A percentile compares a stretch with the other conserved stretches of the same genome.
These are phyloP conservation scores for Andrena haemorrhoa DNA, from an alignment of 2,888 invertebrate species.

Conservation along the genomic window DNA sequence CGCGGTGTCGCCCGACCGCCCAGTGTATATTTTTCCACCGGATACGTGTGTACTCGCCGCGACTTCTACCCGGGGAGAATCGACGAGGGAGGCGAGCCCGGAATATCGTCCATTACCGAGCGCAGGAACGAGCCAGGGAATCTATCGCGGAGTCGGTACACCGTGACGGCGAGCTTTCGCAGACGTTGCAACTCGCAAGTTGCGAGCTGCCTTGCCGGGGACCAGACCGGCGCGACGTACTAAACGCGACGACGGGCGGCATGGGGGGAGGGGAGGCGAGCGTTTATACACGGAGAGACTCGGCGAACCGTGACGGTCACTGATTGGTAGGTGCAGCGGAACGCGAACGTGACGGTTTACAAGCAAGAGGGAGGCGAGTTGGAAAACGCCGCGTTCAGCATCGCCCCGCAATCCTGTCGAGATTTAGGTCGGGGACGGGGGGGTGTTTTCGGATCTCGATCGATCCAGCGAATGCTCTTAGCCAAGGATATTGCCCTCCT, in stretches of 20 bases:
- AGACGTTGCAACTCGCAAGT: slow-evolving; percentile 34
- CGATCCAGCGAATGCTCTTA: slow-evolving; percentile 25
- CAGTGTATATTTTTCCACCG: slow-evolving; percentile 29
- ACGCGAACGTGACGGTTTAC: slow-evolving; percentile 55
- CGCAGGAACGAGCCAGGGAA: slow-evolving; percentile 4
- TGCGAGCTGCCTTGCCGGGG: slow-evolving; percentile 4
- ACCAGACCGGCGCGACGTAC: slow-evolving; percentile 26
- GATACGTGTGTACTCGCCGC: slow-evolving; percentile 32
- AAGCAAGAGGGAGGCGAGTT: slow-evolving; percentile 21
- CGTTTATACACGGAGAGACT: slow-evolving; percentile 32
- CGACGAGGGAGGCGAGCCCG: background rate
- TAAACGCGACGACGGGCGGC: slow-evolving; percentile 21
- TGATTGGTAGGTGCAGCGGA: slow-evolving; percentile 49
- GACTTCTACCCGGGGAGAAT: background rate
- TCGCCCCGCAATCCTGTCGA: slow-evolving; percentile 31
- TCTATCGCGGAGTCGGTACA: background rate
- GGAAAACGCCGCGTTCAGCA: slow-evolving; percentile 39
- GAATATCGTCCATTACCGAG: background rate
- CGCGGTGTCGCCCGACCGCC: background rate
- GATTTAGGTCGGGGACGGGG: slow-evolving; percentile 40
- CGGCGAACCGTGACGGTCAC: slow-evolving; percentile 51
- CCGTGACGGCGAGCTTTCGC: slow-evolving; percentile 35
- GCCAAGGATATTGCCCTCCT: slow-evolving; percentile 28
- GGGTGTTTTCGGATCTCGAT: slow-evolving; percentile 40
- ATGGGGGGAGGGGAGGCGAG: no score